These are phyloP conservation scores for Drosophila punjabiensis DNA, from an alignment of 1,140 invertebrate genomes.

Conservation along the genomic window DNA sequence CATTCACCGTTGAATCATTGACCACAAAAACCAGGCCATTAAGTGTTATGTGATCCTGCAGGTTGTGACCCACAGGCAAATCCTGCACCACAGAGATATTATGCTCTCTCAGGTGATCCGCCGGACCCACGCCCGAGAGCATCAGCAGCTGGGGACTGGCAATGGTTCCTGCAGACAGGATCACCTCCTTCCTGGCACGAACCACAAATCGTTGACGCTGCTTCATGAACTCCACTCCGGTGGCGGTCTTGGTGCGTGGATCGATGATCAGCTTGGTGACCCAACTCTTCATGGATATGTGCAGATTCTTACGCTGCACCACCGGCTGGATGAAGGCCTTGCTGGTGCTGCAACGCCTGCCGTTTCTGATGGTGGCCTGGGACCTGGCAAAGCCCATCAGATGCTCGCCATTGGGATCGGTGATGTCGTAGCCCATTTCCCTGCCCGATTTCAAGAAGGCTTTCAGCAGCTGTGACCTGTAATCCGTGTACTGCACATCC, in stretches of 20 bases:
- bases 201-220: slow-evolving; percentile 87
- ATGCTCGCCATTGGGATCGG: slow-evolving; percentile 88
- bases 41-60: slow-evolving; percentile 92
- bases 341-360: slow-evolving; percentile 90
- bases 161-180: slow-evolving; percentile 90
- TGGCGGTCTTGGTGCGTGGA: slow-evolving; percentile 85
- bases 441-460: slow-evolving; percentile 89
- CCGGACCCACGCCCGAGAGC: slow-evolving; percentile 93
- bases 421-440: slow-evolving; percentile 90
- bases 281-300: slow-evolving; percentile 92
- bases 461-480: slow-evolving; percentile 87
- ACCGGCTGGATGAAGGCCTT: slow-evolving; percentile 94
- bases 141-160: slow-evolving; percentile 93
- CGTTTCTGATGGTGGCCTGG: slow-evolving; percentile 90
- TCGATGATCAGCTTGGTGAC: slow-evolving; percentile 90
- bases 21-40: slow-evolving; percentile 89
- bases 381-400: slow-evolving; percentile 88
- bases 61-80: slow-evolving; percentile 92
- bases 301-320: slow-evolving; percentile 89
- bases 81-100: slow-evolving; percentile 88
- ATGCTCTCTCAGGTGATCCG: slow-evolving; percentile 88
- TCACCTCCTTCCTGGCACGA: slow-evolving; percentile 91
- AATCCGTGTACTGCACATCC: slow-evolving; percentile 89
- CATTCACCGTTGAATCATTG: slow-evolving; percentile 87
- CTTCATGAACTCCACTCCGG: slow-evolving; percentile 86